A percentile compares a stretch with the other conserved stretches of the same genome.
Conservation (phyloP, 2,888 invertebrate species). For the Synergus gifuensis region DNA sequence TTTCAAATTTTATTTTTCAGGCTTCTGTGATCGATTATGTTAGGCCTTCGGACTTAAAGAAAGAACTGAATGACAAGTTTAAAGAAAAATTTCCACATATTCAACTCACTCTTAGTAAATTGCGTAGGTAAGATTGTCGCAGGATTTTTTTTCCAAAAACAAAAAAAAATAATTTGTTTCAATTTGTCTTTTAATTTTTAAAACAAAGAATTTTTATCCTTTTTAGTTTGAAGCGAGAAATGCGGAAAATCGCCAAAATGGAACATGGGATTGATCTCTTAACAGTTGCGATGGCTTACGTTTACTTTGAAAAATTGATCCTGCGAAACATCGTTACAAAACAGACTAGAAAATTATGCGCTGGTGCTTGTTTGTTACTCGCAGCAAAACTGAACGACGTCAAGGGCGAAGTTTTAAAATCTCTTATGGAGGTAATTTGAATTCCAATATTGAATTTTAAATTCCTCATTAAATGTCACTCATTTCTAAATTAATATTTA, state of each 20-base stretch:
- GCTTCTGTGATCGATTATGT: slow-evolving; percentile 98
- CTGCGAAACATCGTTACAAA: slow-evolving; percentile 95
- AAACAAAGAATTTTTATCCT: slow-evolving; percentile 25
- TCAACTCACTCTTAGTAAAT: slow-evolving; percentile 95
- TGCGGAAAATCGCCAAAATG: slow-evolving; percentile 93
- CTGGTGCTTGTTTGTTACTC: slow-evolving; percentile 95
- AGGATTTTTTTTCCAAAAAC: slow-evolving; percentile 4
- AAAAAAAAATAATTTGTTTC: not conserved
- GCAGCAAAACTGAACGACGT: slow-evolving; percentile 98
- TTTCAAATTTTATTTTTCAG: slow-evolving; percentile 68
- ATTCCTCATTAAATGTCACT: not conserved
- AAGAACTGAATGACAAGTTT: slow-evolving; percentile 98
- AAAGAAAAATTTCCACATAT: slow-evolving; percentile 96
- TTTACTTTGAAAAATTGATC: slow-evolving; percentile 98
- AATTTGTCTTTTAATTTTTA: slow-evolving; percentile 9
- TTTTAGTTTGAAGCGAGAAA: slow-evolving; percentile 93
- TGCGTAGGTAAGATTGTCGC: slow-evolving; percentile 86
- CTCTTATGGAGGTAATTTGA: slow-evolving; percentile 88
- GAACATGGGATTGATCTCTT: slow-evolving; percentile 91
- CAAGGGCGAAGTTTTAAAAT: slow-evolving; percentile 92
- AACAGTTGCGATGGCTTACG: slow-evolving; percentile 97
- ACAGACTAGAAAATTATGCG: slow-evolving; percentile 96
- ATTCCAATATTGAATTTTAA: not conserved
- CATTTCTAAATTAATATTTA: too few species aligned
- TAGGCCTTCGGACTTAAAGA: slow-evolving; percentile 95